Evolutionary conservation across 2,113 vertebrate species (phyloP).

Genomic region (Lagenorhynchus albirostris): DNA sequence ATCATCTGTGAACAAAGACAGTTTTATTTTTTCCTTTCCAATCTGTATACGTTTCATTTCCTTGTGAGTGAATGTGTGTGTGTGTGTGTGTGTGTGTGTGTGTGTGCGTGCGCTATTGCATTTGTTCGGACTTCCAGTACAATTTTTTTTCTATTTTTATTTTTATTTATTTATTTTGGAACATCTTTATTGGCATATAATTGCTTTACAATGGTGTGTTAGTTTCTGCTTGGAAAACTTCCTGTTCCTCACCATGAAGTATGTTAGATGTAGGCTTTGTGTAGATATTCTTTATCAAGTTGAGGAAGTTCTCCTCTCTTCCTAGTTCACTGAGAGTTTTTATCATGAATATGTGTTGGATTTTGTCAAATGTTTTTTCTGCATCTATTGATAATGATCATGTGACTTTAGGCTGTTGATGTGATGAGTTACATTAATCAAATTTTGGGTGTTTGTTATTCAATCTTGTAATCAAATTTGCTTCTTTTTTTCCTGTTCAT

Average conservation of each 20-base stretch:
- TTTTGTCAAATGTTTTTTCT: background rate
- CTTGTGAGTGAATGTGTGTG: background rate
- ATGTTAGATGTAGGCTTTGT: background rate
- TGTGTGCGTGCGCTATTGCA: background rate
- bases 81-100: background rate
- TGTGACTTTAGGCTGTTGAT: background rate
- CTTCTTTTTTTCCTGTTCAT: background rate
- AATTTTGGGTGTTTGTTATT: background rate
- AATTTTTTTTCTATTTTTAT: too few species aligned
- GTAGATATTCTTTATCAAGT: background rate
- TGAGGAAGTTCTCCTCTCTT: background rate
- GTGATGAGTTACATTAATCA: background rate
- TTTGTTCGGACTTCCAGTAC: background rate
- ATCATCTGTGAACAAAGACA: background rate
- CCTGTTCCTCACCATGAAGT: background rate
- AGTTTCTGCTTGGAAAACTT: too few species aligned
- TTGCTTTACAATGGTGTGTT: too few species aligned
- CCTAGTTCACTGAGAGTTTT: background rate
- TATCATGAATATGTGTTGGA: background rate
- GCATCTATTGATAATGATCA: background rate
- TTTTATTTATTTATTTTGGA: too few species aligned
- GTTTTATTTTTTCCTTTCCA: background rate
- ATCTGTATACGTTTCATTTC: background rate
- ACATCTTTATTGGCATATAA: too few species aligned
- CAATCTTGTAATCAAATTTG: background rate